These are phyloP conservation scores for Drosophila ogumai DNA, from an alignment of 1,140 invertebrate species.

Conservation along the genomic window DNA sequence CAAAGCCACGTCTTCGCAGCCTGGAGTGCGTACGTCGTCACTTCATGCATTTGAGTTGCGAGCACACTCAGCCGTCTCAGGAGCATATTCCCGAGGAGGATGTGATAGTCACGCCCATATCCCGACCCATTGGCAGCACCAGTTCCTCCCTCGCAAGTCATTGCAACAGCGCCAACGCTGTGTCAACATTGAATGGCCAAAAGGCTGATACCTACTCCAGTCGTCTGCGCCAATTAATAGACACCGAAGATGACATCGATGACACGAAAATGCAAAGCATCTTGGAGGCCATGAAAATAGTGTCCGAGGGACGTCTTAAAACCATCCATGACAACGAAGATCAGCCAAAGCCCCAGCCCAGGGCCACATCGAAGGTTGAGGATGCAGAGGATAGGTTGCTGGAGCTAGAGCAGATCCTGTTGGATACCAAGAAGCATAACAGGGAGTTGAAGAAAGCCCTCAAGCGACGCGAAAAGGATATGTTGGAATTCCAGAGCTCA, in stretches of 20 bases:
- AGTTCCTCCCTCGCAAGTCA: too few species aligned
- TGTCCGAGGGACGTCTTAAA: too few species aligned
- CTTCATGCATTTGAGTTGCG: not conserved
- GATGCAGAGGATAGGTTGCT: slow-evolving; percentile 65
- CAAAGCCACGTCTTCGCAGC: slow-evolving; percentile 9
- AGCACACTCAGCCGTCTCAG: not conserved
- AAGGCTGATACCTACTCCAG: not conserved
- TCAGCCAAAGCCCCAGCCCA: not conserved
- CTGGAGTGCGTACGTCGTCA: not conserved
- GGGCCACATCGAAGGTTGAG: slow-evolving; percentile 16
- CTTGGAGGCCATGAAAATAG: not conserved
- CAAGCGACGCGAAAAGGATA: slow-evolving; percentile 6
- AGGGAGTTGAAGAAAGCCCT: not conserved
- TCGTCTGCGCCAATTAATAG: not conserved
- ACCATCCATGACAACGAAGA: not conserved
- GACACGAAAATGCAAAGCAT: not conserved
- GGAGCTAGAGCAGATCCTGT: slow-evolving; percentile 66
- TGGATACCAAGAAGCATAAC: slow-evolving; percentile 4
- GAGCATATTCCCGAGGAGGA: not conserved
- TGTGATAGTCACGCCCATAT: slow-evolving; percentile 23
- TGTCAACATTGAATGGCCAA: too few species aligned
- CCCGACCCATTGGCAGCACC: slow-evolving; percentile 11
- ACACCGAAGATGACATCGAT: not conserved
- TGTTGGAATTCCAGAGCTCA: slow-evolving; percentile 24
- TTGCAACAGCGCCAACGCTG: not conserved